Evolutionary conservation across 1,140 invertebrate species (phyloP), one percentile per base, ranked within the genome.

Genomic region (Episyrphus balteatus): DNA sequence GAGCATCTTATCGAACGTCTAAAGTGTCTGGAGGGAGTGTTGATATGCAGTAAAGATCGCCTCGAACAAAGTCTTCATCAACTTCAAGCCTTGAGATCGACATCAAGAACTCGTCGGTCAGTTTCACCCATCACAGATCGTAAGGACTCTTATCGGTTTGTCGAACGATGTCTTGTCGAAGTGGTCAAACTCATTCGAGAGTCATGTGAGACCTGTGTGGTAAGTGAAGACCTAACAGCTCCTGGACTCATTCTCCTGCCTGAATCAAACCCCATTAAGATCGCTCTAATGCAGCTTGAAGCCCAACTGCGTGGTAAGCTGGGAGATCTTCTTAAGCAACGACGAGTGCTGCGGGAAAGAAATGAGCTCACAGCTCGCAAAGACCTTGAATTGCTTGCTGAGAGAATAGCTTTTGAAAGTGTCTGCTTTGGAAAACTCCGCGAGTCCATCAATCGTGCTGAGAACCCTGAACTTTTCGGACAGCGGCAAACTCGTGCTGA

Each of bases 401-500:
- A 86, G 59, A 81, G 84, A 54, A 69, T 87, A 18, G 83, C 84
- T 0, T 86, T 81, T 58, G 84, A 88, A 69, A 80, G 80, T 33
- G 76, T 57, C 2, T 53, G 51, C 40, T 57, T 57, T 42, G 55
- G 55, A 5, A 49, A 50, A 42, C 37, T 57, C 5, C 41, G 53
- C 11, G 55, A 55, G 13, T 55, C 55, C 9, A 46, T 57, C 10
- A 38, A 34, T 39, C 46, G 55, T n/a, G 55, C 53, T 1, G 53
- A 57, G 44, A 47, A 55, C 39, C 51, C 51, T 5, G 43, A 51
- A 37, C 36, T 50, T 5, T 55, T 55, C 38, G 47, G 50, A 37
- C 51, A 51, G 34, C 37, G 49, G 10, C 53, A 55, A 41, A 57
- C 55, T 1, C 55, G 70, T 26, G 59, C 70, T 45, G 71, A 71